These are phyloP conservation scores for Drosophila virilis DNA, from an alignment of 1,140 invertebrate genomes.

Conservation along the genomic window DNA sequence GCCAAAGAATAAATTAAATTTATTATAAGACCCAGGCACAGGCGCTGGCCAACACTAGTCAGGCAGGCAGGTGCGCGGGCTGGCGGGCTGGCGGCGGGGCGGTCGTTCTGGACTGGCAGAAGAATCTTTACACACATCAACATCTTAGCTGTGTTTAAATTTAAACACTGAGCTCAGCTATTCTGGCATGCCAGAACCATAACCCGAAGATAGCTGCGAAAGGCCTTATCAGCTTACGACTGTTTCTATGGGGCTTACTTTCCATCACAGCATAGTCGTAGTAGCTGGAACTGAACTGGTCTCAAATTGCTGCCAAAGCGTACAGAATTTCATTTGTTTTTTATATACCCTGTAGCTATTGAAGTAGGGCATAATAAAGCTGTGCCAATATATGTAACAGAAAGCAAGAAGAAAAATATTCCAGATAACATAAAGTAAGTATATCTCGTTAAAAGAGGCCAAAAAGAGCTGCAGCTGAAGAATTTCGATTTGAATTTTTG, in stretches of 20 bases:
- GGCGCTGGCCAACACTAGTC: not conserved
- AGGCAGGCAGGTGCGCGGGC: not conserved
- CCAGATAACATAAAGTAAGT: no score
- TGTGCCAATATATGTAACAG: no score
- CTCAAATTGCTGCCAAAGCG: constrained; percentile 56
- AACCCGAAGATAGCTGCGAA: constrained; percentile 35
- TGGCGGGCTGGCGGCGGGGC: not conserved
- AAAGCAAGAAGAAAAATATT: no score
- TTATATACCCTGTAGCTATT: not conserved
- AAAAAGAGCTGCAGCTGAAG: no score
- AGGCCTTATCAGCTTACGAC: constrained; percentile 60
- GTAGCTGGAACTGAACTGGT: constrained; percentile 30
- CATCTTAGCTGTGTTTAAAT: constrained; percentile 60
- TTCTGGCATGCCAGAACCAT: constrained; percentile 40
- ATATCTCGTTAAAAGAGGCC: no score
- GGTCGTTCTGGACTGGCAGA: constrained; percentile 9
- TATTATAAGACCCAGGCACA: constrained; percentile 44
- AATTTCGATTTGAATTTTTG: no score
- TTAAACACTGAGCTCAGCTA: constrained; percentile 77
- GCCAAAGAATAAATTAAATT: constrained; percentile 80
- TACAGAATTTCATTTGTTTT: constrained; percentile 14
- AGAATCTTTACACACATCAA: constrained; percentile 47
- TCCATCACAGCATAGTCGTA: not conserved
- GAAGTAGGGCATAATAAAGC: not conserved
- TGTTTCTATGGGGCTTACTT: constrained; percentile 18